phyloP scores from a whole-genome alignment of 2,113 vertebrate species.

The Saccopteryx leptura region DNA sequence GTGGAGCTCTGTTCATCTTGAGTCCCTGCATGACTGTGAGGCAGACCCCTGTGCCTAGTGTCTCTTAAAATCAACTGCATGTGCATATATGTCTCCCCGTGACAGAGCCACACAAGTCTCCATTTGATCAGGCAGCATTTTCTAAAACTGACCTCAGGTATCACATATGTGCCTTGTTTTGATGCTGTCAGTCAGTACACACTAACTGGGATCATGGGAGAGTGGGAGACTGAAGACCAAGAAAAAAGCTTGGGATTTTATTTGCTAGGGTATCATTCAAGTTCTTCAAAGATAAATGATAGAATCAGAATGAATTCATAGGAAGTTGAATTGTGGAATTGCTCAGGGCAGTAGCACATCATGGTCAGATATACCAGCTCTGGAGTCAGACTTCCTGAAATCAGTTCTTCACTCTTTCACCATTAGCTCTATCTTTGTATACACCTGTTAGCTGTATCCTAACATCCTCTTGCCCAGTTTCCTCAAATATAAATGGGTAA shows the following conservation, averaged over 20 bases:
- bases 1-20: background rate
- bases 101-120: background rate
- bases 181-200: background rate
- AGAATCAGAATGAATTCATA: background rate
- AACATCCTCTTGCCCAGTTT: background rate
- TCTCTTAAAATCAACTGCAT: background rate
- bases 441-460: background rate
- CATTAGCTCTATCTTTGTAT: background rate
- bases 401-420: background rate
- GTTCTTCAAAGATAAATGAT: background rate
- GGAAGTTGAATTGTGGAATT: background rate
- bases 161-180: background rate
- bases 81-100: background rate
- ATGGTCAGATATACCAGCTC: background rate
- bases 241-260: background rate
- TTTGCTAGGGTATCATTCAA: background rate
- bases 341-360: background rate
- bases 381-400: background rate
- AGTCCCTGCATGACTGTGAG: background rate
- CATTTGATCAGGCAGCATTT: background rate
- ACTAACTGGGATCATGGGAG: background rate
- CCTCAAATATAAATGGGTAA: background rate
- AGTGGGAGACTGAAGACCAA: background rate
- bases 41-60: background rate
- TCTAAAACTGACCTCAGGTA: background rate